phyloP scores from a whole-genome alignment of 1,140 invertebrate genomes.

The Drosophila hydei region DNA sequence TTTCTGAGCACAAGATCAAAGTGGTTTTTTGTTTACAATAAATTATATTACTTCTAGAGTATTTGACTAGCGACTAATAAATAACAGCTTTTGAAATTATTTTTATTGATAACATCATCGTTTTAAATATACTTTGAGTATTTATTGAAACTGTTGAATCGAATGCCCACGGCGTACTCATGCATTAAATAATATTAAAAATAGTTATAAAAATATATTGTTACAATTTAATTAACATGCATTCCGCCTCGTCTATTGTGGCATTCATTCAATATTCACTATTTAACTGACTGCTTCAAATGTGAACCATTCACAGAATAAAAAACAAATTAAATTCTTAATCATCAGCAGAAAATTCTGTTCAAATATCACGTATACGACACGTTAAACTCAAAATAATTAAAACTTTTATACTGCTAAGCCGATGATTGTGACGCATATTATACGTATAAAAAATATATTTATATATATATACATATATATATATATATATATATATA shows the following conservation, averaged over 20 bases:
- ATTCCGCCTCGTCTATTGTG: slow-evolving; percentile 17
- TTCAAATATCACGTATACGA: slow-evolving; percentile 35
- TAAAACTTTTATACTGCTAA: slow-evolving; percentile 26
- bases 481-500: neutral
- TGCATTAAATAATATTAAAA: slow-evolving; percentile 7
- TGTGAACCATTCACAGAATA: neutral
- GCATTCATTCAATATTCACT: slow-evolving; percentile 22
- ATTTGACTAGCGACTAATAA: too few species aligned
- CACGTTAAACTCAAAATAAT: slow-evolving; percentile 20
- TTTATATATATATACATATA: neutral
- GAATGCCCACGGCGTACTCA: neutral
- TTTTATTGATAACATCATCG: neutral
- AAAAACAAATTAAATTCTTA: slow-evolving; percentile 7
- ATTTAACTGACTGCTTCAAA: slow-evolving; percentile 26
- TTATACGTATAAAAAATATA: too few species aligned
- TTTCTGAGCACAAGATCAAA: too few species aligned
- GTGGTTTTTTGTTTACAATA: neutral
- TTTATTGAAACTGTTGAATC: slow-evolving; percentile 2
- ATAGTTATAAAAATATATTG: neutral
- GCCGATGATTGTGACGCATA: slow-evolving; percentile 1
- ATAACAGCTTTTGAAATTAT: neutral
- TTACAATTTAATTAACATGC: slow-evolving; percentile 37
- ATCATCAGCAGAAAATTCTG: neutral
- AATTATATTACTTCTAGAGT: neutral
- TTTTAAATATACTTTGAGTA: neutral